Conservation (phyloP, 2,113 vertebrate genomes). For the Phasianus colchicus region DNA sequence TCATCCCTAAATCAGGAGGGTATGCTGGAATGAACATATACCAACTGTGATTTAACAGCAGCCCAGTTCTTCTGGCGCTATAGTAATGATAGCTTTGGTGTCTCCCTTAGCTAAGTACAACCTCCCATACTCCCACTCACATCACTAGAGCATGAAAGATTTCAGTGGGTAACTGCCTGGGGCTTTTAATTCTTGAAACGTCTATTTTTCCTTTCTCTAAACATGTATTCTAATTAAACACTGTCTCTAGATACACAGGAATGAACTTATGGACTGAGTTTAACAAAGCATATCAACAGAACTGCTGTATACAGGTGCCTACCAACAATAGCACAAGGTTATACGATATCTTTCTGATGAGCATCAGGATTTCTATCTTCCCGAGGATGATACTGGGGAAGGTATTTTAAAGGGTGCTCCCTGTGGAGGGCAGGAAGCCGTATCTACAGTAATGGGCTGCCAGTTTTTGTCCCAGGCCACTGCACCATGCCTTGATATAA, state of each 20-base stretch:
- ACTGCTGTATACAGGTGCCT: background rate
- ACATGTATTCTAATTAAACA: background rate
- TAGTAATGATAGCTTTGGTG: background rate
- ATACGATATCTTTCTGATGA: background rate
- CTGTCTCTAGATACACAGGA: background rate
- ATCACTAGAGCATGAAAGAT: background rate
- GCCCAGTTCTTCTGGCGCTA: background rate
- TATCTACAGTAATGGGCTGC: background rate
- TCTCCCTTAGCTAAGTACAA: background rate
- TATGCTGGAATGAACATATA: background rate
- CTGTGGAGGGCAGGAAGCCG: rapidly evolving
- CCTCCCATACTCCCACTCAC: background rate
- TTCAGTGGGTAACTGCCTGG: background rate
- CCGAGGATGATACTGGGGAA: background rate
- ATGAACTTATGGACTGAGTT: background rate
- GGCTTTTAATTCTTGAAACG: background rate
- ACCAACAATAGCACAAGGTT: background rate
- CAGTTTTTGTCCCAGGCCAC: rapidly evolving
- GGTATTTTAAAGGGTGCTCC: background rate
- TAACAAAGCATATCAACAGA: background rate
- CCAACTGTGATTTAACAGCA: background rate
- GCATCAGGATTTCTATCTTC: background rate
- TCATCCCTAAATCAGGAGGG: background rate
- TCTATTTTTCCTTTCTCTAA: background rate
- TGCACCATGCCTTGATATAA: background rate